phyloP scores from a whole-genome alignment of 2,797 vertebrate species.

The Amazona finschi region DNA sequence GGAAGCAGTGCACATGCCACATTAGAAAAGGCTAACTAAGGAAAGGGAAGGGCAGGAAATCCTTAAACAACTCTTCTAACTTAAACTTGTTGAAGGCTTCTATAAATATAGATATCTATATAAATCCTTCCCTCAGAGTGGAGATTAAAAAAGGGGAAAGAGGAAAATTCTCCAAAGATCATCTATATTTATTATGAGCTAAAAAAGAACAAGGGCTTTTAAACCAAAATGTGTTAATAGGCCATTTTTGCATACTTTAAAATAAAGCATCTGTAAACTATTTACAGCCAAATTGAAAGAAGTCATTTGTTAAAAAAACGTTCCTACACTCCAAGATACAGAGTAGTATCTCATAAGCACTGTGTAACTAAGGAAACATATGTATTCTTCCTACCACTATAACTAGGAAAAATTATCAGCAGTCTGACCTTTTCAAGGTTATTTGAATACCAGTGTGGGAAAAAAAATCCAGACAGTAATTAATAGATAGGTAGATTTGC shows the following conservation, averaged over 20 bases:
- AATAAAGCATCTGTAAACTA: background rate
- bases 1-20: background rate
- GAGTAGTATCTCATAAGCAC: background rate
- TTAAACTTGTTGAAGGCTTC: background rate
- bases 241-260: background rate
- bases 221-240: background rate
- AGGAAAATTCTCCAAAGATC: background rate
- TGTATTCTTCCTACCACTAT: background rate
- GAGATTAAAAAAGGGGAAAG: background rate
- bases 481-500: background rate
- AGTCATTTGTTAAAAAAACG: background rate
- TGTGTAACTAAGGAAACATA: background rate
- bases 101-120: conserved; percentile 30
- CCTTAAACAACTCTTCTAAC: background rate
- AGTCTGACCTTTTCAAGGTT: background rate
- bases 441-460: background rate
- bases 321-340: background rate
- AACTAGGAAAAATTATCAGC: background rate
- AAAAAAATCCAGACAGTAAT: background rate
- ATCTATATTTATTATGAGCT: background rate
- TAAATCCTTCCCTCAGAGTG: conserved; percentile 11
- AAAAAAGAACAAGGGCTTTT: conserved; percentile 7
- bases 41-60: conserved; percentile 52
- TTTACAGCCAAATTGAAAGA: background rate
- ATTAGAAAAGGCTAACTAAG: background rate